These are phyloP conservation scores for Sibirionetta formosa DNA, from an alignment of 2,797 vertebrate genomes.

Conservation along the genomic window DNA sequence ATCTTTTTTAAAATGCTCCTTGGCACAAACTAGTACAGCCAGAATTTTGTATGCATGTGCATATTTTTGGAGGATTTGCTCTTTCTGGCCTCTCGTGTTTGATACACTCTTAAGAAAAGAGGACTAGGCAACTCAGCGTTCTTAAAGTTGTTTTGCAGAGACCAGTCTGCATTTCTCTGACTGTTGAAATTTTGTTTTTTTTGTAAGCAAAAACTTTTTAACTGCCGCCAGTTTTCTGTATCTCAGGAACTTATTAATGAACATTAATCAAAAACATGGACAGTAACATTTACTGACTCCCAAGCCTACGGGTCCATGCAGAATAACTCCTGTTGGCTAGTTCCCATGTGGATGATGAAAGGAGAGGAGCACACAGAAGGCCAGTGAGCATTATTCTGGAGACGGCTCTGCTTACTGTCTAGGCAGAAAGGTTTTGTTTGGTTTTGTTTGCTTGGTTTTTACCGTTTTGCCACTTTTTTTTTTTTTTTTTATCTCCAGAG, in stretches of 20 bases:
- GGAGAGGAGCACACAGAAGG: not conserved
- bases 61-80: not conserved
- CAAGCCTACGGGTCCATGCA: not conserved
- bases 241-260: constrained; percentile 32
- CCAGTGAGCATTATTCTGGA: not conserved
- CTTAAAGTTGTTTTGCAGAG: constrained; percentile 24
- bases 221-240: not conserved
- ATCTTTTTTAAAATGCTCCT: not conserved
- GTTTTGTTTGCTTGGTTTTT: not conserved
- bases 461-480: not conserved
- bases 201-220: not conserved
- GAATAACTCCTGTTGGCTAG: not conserved
- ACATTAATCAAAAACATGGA: not conserved
- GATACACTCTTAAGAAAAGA: not conserved
- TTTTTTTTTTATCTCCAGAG: not conserved
- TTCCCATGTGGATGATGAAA: not conserved
- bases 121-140: not conserved
- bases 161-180: not conserved
- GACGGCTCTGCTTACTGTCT: not conserved
- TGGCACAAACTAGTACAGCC: constrained; percentile 25
- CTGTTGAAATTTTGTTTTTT: not conserved
- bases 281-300: not conserved
- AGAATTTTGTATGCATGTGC: not conserved
- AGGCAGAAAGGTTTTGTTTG: not conserved
- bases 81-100: not conserved